These are phyloP conservation scores for Squalus acanthias DNA, from an alignment of 2,797 vertebrate genomes.

Conservation along the genomic window DNA sequence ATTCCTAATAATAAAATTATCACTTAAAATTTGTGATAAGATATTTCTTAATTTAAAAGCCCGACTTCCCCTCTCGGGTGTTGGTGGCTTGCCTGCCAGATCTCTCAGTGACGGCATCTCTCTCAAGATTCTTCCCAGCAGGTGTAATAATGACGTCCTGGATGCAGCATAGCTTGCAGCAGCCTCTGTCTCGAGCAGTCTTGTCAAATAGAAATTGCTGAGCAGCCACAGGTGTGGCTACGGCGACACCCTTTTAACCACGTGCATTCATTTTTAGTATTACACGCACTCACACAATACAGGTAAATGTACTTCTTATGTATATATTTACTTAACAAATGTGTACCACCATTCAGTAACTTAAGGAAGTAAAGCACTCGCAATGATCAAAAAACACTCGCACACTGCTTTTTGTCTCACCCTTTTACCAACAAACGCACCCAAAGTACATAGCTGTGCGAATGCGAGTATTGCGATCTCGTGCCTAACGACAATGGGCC, in stretches of 20 bases:
- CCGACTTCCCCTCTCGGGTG: no score
- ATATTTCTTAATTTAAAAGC: no score
- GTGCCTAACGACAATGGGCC: no score
- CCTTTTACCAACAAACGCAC: neutral
- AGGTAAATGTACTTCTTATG: neutral
- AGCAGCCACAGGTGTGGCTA: neutral
- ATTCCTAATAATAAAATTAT: no score
- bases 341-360: neutral
- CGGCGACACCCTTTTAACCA: neutral
- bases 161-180: neutral
- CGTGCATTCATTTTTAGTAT: neutral
- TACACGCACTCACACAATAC: no score
- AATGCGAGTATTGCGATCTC: neutral
- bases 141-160: neutral
- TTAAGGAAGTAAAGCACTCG: neutral
- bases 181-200: neutral
- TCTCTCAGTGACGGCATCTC: neutral
- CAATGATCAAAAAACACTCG: no score
- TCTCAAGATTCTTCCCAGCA: neutral
- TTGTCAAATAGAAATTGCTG: neutral
- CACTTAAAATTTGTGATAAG: no score
- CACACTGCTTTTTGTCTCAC: neutral
- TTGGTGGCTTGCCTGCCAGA: no score
- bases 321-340: neutral
- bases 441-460: neutral